A percentile compares a stretch with the other conserved stretches of the same genome.
Evolutionary conservation across 2,797 vertebrate species (phyloP).

Genomic region (Sebastes matsubarae): DNA sequence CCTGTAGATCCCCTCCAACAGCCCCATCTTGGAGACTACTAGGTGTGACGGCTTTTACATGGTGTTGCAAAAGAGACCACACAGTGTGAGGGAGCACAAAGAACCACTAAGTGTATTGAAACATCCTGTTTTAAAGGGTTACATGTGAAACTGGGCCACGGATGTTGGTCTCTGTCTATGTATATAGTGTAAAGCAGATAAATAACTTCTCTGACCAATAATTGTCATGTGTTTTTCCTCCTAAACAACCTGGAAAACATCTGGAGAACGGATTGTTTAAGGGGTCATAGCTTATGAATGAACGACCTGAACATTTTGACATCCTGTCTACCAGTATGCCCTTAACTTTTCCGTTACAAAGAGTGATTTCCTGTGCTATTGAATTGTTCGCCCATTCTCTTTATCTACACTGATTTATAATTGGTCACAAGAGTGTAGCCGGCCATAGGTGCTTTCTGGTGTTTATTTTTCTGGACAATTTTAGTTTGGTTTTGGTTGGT

Average conservation of each 20-base stretch:
- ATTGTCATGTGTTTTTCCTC: neutral
- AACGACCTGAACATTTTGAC: neutral
- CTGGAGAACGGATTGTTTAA: neutral
- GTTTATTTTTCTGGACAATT: neutral
- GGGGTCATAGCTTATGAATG: neutral
- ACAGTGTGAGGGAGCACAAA: neutral
- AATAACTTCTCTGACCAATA: neutral
- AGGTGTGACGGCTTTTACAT: constrained; percentile 1
- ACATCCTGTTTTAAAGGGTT: constrained; percentile 50
- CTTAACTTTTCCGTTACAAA: neutral
- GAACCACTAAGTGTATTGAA: neutral
- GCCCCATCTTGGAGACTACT: neutral
- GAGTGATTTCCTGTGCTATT: neutral
- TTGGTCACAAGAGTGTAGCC: neutral
- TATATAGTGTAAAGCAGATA: constrained; percentile 33
- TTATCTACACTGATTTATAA: neutral
- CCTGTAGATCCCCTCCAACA: neutral
- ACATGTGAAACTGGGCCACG: constrained; percentile 8
- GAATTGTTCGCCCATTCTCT: neutral
- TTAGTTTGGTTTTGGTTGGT: no score
- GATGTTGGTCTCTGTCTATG: constrained; percentile 5
- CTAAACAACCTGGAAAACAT: neutral
- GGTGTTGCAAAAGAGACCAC: constrained; percentile 2
- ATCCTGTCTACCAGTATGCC: neutral
- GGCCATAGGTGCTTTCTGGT: neutral